Conservation (phyloP, 2,888 invertebrate species). For the Mylabris sibirica region DNA sequence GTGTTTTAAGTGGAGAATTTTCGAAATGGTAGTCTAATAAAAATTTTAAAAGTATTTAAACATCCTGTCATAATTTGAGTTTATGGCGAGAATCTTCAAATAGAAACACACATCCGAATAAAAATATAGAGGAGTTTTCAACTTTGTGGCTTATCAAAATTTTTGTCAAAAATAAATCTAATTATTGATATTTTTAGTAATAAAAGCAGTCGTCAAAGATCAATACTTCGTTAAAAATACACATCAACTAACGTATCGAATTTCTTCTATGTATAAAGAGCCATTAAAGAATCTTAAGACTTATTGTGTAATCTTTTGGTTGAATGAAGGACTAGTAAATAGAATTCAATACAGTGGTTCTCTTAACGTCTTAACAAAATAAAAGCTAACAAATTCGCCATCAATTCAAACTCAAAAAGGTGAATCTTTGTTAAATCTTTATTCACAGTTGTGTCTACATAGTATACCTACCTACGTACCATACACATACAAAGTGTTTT, state of each 20-base stretch:
- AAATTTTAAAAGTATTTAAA: slow-evolving; percentile 32
- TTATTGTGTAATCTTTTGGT: not conserved
- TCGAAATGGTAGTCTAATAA: slow-evolving; percentile 21
- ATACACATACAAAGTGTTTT: not conserved
- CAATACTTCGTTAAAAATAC: not conserved
- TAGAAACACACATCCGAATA: not conserved
- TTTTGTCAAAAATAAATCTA: not conserved
- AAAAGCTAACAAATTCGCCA: slow-evolving; percentile 7
- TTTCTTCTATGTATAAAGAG: not conserved
- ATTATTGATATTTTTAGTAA: slow-evolving; percentile 1
- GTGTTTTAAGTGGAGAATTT: not conserved
- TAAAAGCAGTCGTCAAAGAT: not conserved
- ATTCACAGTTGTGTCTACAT: not conserved
- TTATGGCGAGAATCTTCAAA: slow-evolving; percentile 30
- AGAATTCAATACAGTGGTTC: slow-evolving; percentile 2
- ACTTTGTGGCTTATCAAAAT: not conserved
- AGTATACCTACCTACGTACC: not conserved
- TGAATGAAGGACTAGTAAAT: not conserved
- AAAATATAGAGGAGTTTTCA: not conserved
- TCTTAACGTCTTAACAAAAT: not conserved
- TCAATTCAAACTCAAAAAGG: slow-evolving; percentile 2
- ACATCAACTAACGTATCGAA: not conserved
- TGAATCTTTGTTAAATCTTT: slow-evolving; percentile 7
- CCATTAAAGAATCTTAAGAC: not conserved
- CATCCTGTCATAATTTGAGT: slow-evolving; percentile 42